phyloP scores from a whole-genome alignment of 2,113 vertebrate species.

The Spilogale gracilis region DNA sequence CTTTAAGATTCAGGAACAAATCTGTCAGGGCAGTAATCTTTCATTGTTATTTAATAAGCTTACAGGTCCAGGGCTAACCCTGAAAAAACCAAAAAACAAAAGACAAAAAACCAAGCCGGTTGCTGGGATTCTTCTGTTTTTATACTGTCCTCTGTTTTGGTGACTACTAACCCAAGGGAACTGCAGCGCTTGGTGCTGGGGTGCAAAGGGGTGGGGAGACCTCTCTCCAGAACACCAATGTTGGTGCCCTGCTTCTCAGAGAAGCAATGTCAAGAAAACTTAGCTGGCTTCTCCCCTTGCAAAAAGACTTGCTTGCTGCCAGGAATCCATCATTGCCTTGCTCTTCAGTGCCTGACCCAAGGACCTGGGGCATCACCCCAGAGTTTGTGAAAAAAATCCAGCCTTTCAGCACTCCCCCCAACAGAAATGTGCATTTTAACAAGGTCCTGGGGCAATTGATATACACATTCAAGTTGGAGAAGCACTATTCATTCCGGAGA shows the following conservation, averaged over 20 bases:
- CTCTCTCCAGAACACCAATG: background rate
- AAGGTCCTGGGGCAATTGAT: accelerated
- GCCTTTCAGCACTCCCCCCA: background rate
- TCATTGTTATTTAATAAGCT: constrained; percentile 32
- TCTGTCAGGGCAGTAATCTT: background rate
- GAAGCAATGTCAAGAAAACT: background rate
- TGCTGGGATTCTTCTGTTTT: background rate
- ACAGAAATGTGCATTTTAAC: background rate
- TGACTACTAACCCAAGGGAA: background rate
- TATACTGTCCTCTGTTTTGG: background rate
- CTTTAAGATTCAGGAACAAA: constrained; percentile 35
- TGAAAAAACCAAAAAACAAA: background rate
- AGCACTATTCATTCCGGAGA: background rate
- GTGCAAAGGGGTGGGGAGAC: background rate
- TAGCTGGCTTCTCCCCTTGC: background rate
- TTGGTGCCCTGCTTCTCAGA: background rate
- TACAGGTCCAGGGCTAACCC: background rate
- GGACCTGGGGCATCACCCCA: background rate
- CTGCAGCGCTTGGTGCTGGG: background rate
- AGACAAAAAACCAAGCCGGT: background rate
- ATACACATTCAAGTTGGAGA: background rate
- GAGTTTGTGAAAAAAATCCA: background rate
- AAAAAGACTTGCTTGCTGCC: background rate
- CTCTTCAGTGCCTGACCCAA: background rate
- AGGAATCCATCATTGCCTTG: background rate